Percentiles rank a stretch among this genome's conserved stretches.
Conservation (phyloP, 2,888 invertebrate genomes). For the Acholoe squamosa region DNA sequence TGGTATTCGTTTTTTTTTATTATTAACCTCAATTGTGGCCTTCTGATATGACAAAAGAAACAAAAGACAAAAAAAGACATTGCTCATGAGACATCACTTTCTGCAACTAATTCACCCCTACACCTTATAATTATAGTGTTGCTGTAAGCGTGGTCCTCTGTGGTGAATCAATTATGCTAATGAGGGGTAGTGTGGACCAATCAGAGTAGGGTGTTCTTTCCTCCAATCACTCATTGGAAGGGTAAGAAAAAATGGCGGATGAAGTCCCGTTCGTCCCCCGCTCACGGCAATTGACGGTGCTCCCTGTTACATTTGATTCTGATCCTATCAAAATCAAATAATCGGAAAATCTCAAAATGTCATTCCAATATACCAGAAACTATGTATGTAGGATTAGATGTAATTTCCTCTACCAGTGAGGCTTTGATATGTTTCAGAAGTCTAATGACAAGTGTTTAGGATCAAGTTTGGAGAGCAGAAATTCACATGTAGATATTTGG, state of each 20-base stretch:
- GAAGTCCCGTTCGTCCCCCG: neutral
- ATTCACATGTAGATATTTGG: neutral
- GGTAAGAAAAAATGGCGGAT: neutral
- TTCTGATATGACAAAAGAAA: slow-evolving; percentile 38
- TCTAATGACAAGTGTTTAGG: too few species aligned
- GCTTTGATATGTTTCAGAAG: too few species aligned
- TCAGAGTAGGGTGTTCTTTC: slow-evolving; percentile 38
- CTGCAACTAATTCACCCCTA: neutral
- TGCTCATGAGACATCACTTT: slow-evolving; percentile 24
- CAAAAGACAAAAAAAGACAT: slow-evolving; percentile 12
- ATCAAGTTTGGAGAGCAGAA: neutral
- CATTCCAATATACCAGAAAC: neutral
- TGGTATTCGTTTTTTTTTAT: slow-evolving; percentile 27
- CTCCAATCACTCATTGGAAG: neutral
- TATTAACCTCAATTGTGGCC: slow-evolving; percentile 56
- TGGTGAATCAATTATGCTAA: neutral
- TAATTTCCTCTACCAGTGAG: too few species aligned
- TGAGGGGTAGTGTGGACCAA: slow-evolving; percentile 47
- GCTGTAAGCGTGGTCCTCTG: slow-evolving; percentile 29
- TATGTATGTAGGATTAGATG: too few species aligned
- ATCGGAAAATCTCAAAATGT: slow-evolving; percentile 23
- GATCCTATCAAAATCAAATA: slow-evolving; percentile 42
- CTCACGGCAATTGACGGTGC: slow-evolving; percentile 51
- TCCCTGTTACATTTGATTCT: slow-evolving; percentile 24
- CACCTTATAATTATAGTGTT: neutral